These are phyloP conservation scores for Zosterops borbonicus DNA, from an alignment of 2,113 vertebrate species.

Conservation along the genomic window DNA sequence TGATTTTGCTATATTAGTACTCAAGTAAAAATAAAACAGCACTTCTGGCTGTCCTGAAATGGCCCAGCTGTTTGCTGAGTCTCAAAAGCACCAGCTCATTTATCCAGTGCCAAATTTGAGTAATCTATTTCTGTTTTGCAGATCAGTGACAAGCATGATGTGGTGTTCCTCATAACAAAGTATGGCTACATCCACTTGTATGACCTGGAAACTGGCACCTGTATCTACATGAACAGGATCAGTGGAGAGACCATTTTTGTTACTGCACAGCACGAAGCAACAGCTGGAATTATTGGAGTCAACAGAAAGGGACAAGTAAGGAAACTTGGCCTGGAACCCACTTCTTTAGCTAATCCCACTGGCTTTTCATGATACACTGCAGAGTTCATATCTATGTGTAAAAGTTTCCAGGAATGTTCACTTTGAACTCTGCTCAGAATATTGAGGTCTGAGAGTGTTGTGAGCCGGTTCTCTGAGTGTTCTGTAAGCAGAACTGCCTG, in stretches of 20 bases:
- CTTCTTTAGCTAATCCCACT: background rate
- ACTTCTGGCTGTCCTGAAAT: background rate
- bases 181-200: constrained; percentile 98
- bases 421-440: background rate
- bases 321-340: background rate
- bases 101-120: background rate
- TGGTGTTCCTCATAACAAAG: constrained; percentile 97
- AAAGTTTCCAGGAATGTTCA: background rate
- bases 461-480: background rate
- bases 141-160: constrained; percentile 96
- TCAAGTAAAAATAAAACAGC: background rate
- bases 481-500: no score
- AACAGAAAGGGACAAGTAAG: constrained; percentile 98
- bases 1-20: background rate
- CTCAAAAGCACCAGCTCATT: background rate
- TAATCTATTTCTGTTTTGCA: constrained; percentile 55
- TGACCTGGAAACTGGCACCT: constrained; percentile 96
- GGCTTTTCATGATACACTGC: background rate
- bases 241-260: constrained; percentile 99
- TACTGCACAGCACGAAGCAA: constrained; percentile 95
- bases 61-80: background rate
- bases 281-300: constrained; percentile 97
- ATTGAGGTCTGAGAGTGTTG: background rate
- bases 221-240: constrained; percentile 99
- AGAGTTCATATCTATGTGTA: background rate